phyloP scores from a whole-genome alignment of 2,113 vertebrate genomes.

The Xenus cinereus region DNA sequence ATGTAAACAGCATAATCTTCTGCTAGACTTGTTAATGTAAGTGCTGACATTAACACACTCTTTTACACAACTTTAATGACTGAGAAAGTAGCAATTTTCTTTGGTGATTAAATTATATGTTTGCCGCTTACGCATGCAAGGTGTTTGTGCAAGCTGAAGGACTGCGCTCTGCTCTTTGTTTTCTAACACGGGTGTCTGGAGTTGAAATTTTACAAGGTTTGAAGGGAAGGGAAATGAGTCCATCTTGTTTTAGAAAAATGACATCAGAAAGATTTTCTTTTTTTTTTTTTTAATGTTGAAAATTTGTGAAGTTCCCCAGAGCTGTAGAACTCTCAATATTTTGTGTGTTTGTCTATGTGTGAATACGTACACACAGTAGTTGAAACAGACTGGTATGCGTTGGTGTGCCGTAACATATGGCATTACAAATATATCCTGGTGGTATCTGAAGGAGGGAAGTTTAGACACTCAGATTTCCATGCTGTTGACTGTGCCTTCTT shows the following conservation, averaged over 20 bases:
- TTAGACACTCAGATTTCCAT: slow-evolving; percentile 10
- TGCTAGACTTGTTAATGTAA: slow-evolving; percentile 64
- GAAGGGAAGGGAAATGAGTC: background rate
- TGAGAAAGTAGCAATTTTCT: slow-evolving; percentile 53
- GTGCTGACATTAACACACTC: slow-evolving; percentile 53
- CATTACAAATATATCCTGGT: slow-evolving; percentile 12
- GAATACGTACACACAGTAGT: background rate
- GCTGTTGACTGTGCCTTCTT: background rate
- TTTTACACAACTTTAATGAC: slow-evolving; percentile 56
- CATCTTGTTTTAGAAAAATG: background rate
- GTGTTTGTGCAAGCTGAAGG: slow-evolving; percentile 31
- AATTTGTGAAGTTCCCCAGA: background rate
- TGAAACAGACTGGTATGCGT: background rate
- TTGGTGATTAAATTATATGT: slow-evolving; percentile 34
- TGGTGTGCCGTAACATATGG: slow-evolving; percentile 16
- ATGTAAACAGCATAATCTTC: slow-evolving; percentile 62
- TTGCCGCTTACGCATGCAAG: background rate
- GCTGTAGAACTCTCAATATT: background rate
- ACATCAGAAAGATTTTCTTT: background rate
- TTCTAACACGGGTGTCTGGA: background rate
- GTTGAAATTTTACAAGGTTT: background rate
- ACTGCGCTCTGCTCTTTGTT: background rate
- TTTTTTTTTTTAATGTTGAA: background rate
- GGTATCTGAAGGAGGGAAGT: background rate
- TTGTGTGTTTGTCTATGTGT: background rate